These are phyloP conservation scores for Cercocebus atys DNA, from an alignment of 2,113 vertebrate species.

Conservation along the genomic window DNA sequence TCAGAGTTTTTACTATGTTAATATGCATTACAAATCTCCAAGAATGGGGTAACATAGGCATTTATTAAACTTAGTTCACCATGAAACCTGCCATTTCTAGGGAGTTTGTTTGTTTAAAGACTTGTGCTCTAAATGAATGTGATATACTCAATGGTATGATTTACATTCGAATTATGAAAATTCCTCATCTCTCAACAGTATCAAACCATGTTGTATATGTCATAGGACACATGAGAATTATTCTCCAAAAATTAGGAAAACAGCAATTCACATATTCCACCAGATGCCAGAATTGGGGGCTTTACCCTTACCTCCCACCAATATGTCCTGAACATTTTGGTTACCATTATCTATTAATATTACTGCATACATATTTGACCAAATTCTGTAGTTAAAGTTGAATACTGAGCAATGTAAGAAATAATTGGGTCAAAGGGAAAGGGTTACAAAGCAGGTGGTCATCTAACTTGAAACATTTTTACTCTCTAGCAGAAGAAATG, in stretches of 20 bases:
- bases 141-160: background rate
- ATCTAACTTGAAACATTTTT: background rate
- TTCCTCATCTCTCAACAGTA: background rate
- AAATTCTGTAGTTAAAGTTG: background rate
- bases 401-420: background rate
- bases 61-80: background rate
- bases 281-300: background rate
- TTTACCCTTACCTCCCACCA: background rate
- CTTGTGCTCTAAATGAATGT: background rate
- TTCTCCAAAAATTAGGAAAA: background rate
- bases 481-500: background rate
- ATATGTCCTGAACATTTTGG: background rate
- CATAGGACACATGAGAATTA: background rate
- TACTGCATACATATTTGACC: background rate
- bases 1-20: background rate
- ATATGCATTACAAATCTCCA: background rate
- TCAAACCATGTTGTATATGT: background rate
- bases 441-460: background rate
- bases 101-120: background rate
- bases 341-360: background rate
- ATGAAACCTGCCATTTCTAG: background rate
- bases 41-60: background rate
- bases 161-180: conserved; percentile 34
- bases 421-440: background rate
- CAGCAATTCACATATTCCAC: background rate